phyloP scores from a whole-genome alignment of 1,140 invertebrate species.

The Micrasema minimum region DNA sequence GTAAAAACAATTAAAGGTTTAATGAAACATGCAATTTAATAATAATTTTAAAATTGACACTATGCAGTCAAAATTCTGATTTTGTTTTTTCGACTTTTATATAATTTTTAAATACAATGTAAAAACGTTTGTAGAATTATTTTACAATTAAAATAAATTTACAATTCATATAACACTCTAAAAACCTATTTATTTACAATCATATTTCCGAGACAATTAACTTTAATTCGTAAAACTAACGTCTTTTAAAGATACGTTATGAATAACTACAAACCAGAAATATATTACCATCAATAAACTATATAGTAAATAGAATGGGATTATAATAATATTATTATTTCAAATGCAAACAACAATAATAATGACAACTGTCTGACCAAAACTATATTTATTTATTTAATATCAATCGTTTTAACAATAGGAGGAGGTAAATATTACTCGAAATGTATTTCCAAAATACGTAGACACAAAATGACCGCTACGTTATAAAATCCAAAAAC shows the following conservation, averaged over 20 bases:
- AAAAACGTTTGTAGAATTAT: slow-evolving; percentile 47
- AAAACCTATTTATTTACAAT: slow-evolving; percentile 45
- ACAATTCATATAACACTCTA: slow-evolving; percentile 42
- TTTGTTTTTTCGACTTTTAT: slow-evolving; percentile 41
- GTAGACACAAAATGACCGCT: too few relatives aligned
- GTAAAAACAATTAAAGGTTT: slow-evolving; percentile 45
- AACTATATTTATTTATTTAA: too few relatives aligned
- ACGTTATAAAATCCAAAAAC: too few relatives aligned
- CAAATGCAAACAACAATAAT: too few relatives aligned
- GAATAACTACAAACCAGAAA: slow-evolving; percentile 33
- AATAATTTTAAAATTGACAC: slow-evolving; percentile 50
- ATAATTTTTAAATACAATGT: slow-evolving; percentile 43
- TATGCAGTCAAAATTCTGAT: slow-evolving; percentile 49
- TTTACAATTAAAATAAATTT: slow-evolving; percentile 44
- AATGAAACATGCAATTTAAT: slow-evolving; percentile 51
- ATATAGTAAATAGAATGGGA: slow-evolving; percentile 16
- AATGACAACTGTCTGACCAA: too few relatives aligned
- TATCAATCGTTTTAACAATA: too few relatives aligned
- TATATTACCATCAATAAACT: slow-evolving; percentile 16
- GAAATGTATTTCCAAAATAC: too few relatives aligned
- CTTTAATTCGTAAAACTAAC: slow-evolving; percentile 37
- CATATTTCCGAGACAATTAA: too few relatives aligned
- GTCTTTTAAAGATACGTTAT: too few relatives aligned
- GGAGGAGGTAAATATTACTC: too few relatives aligned
- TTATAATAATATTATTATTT: too few relatives aligned